Evolutionary conservation across 92 coral and sea anemone genomes (phyloP), one percentile per base, ranked within the genome.

Genomic region (Epizoanthus fatuus): DNA sequence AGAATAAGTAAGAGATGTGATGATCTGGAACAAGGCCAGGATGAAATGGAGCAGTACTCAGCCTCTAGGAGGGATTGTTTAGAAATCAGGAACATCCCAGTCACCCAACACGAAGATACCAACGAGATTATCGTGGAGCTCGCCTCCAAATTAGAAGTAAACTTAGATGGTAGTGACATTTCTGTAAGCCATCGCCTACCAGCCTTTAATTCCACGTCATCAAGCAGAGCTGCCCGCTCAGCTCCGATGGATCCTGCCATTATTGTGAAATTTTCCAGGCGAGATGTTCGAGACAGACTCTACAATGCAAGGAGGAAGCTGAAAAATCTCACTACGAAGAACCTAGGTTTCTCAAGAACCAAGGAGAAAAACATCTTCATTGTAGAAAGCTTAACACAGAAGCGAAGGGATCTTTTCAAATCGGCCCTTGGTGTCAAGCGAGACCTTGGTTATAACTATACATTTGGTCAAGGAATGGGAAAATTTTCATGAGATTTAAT

Each of bases 1-100:
- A 75, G 47, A 57, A 53, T 37, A 19, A 17, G 7, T 16, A 75
- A 75, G 29, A 57, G 47, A 39, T 20, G 40, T 37, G 47, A 77
- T 13, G 40, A 19, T 19, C 14, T 77, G 38, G 29, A 13, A 10
- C 64, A 52, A 37, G 35, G 22, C 7, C 67, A 56, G 39, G 83
- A 77, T 29, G 83, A 19, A 53, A 56, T 56, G 16, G 60, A 55
- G 60, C 60, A 55, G 60, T n/a, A 55, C 19, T 13, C 15, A 22
- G 25, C 15, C 13, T 55, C 10, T 29, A 29, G 35, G 38, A 13
- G 78, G 4, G 78, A 72, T 17, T 72, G 78, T 7, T 17, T 72
- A 4, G 78, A 72, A 45, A 25, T 72, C 11, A 37, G 78, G 10
- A 47, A 56, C 20, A 72, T 72, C 22, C 55, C 78, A 25, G n/a